Evolutionary conservation across 1,140 invertebrate genomes (phyloP).

Genomic region (Portunus trituberculatus): DNA sequence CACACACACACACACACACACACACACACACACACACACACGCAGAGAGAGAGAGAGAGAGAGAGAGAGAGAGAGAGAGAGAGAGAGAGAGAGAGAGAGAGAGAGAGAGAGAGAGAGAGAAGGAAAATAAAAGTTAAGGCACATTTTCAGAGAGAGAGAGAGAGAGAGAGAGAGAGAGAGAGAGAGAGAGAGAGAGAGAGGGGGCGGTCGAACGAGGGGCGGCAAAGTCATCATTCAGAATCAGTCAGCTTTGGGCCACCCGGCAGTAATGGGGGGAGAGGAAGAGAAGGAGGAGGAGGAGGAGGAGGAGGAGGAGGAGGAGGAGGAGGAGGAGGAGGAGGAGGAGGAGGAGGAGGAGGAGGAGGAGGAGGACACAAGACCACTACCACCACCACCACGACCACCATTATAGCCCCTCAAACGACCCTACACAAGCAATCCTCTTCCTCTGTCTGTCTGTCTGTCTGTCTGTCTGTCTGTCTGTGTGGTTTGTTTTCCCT

Average conservation of each 20-base stretch:
- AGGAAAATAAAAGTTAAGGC: no score
- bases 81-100: not conserved
- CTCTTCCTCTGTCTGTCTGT: not conserved
- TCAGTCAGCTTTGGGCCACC: conserved; percentile 17
- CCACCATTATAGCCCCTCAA: not conserved
- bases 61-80: not conserved
- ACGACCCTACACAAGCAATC: not conserved
- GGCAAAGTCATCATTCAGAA: not conserved
- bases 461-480: conserved; percentile 17
- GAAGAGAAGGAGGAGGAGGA: not conserved
- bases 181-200: not conserved
- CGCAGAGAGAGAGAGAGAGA: no score
- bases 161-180: not conserved
- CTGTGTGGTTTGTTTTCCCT: not conserved
- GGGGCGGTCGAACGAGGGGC: not conserved
- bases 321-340: not conserved
- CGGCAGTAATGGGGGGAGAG: not conserved
- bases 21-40: conserved; percentile 9
- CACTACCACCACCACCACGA: not conserved
- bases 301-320: not conserved
- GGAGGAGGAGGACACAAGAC: not conserved
- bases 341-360: not conserved
- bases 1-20: no score
- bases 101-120: not conserved
- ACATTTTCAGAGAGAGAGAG: no score